These are phyloP conservation scores for Scalopus aquaticus DNA, from an alignment of 2,113 vertebrate species.

Conservation along the genomic window DNA sequence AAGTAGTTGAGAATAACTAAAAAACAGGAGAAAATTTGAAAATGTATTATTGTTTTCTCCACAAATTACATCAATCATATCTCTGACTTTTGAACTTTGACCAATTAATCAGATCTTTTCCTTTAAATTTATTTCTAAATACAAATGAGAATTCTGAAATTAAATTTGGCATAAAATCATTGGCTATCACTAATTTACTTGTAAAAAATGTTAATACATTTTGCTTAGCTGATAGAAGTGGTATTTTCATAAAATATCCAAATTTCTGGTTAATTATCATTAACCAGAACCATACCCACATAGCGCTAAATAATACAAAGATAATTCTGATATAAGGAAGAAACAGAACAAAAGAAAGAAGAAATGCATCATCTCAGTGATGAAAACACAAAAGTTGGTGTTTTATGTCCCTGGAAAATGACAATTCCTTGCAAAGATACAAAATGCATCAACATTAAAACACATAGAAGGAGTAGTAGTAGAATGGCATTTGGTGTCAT, in stretches of 20 bases:
- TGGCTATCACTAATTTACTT: not conserved
- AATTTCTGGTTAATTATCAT: slow-evolving; percentile 46
- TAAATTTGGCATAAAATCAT: not conserved
- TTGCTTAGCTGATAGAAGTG: slow-evolving; percentile 16
- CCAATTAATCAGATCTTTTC: not conserved
- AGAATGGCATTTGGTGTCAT: slow-evolving; percentile 45
- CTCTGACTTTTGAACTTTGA: not conserved
- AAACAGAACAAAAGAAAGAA: not conserved
- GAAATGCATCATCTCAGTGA: slow-evolving; percentile 49
- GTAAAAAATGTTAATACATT: not conserved
- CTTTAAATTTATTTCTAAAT: not conserved
- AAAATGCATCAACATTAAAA: slow-evolving; percentile 66
- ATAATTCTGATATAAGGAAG: not conserved
- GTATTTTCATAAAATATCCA: slow-evolving; percentile 10
- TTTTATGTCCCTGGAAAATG: slow-evolving; percentile 67
- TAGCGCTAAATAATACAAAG: slow-evolving; percentile 42
- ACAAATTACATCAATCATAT: not conserved
- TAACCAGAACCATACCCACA: not conserved
- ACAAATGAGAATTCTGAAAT: slow-evolving; percentile 6
- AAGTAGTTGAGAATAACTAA: not conserved
- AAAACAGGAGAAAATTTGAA: slow-evolving; percentile 13
- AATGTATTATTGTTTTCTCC: not conserved
- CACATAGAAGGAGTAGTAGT: slow-evolving; percentile 55
- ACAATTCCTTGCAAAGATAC: slow-evolving; percentile 50
- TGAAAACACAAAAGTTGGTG: slow-evolving; percentile 3